These are phyloP conservation scores for Plectrocnemia conspersa DNA, from an alignment of 1,140 invertebrate genomes.

Conservation along the genomic window DNA sequence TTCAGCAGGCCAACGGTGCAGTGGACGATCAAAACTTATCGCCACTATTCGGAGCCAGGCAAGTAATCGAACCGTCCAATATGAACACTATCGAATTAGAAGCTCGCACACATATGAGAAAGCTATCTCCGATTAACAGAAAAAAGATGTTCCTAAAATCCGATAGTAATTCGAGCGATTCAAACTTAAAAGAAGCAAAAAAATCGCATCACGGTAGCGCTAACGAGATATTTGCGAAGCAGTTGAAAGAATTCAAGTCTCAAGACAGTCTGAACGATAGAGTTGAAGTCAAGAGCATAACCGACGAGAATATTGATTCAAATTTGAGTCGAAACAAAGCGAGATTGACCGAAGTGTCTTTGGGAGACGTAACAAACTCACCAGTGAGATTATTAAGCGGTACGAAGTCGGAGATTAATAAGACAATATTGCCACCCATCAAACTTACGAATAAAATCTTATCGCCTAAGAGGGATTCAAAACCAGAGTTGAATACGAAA, in stretches of 20 bases:
- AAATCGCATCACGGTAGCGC: conserved; percentile 6
- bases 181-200: not conserved
- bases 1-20: conserved; percentile 12
- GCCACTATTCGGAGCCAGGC: conserved; percentile 27
- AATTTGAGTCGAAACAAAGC: not conserved
- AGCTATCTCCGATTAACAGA: conserved; percentile 25
- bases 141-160: conserved; percentile 13
- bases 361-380: conserved; percentile 17
- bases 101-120: conserved; percentile 22
- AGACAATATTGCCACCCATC: conserved; percentile 19
- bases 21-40: conserved; percentile 11
- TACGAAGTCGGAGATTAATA: conserved; percentile 5
- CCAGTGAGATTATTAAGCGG: not conserved
- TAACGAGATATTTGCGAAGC: conserved; percentile 13
- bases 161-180: not conserved
- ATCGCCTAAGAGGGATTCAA: not conserved
- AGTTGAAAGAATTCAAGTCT: conserved; percentile 12
- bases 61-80: not conserved
- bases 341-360: conserved; percentile 28
- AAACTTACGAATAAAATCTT: not conserved
- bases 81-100: conserved; percentile 18
- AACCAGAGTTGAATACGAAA: conserved; percentile 2
- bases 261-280: conserved; percentile 12
- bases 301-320: not conserved
- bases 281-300: not conserved